Evolutionary conservation across 2,888 invertebrate species (phyloP).

Genomic region (Watsonalla cultraria): DNA sequence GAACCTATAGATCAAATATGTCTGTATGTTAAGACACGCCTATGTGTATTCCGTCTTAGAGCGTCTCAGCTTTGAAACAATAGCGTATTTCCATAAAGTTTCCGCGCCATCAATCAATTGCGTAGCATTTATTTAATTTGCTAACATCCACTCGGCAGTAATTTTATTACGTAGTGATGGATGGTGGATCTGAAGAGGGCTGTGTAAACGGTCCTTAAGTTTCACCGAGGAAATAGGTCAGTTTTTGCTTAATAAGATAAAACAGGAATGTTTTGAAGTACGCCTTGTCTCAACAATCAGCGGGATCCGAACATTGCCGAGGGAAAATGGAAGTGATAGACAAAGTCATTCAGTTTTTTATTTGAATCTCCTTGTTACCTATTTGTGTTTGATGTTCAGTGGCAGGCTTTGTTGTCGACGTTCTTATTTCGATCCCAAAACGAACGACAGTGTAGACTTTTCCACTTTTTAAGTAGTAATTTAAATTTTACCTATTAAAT

Average conservation of each 20-base stretch:
- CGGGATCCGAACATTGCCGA: background rate
- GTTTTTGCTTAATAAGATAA: slow-evolving; percentile 1
- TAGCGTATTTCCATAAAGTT: slow-evolving; percentile 2
- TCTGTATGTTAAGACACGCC: background rate
- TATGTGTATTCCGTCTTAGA: background rate
- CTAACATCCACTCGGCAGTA: slow-evolving; percentile 30
- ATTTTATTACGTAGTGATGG: slow-evolving; percentile 41
- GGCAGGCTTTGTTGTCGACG: too few relatives aligned
- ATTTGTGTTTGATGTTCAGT: too few relatives aligned
- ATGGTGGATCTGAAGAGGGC: slow-evolving; percentile 20
- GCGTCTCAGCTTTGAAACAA: background rate
- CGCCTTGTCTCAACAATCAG: background rate
- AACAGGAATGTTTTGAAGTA: background rate
- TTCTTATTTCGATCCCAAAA: too few relatives aligned
- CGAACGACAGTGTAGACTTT: too few relatives aligned
- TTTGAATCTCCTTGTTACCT: too few relatives aligned
- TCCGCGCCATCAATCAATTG: slow-evolving; percentile 38
- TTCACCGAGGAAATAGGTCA: slow-evolving; percentile 13
- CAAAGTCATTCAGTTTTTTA: too few relatives aligned
- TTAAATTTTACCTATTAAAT: too few relatives aligned
- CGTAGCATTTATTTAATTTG: slow-evolving; percentile 47
- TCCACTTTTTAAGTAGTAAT: too few relatives aligned
- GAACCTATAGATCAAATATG: background rate
- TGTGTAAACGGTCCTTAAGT: slow-evolving; percentile 16
- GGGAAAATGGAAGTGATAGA: background rate